These are phyloP conservation scores for Morpho achilles DNA, from an alignment of 2,888 invertebrate genomes.

Conservation along the genomic window DNA sequence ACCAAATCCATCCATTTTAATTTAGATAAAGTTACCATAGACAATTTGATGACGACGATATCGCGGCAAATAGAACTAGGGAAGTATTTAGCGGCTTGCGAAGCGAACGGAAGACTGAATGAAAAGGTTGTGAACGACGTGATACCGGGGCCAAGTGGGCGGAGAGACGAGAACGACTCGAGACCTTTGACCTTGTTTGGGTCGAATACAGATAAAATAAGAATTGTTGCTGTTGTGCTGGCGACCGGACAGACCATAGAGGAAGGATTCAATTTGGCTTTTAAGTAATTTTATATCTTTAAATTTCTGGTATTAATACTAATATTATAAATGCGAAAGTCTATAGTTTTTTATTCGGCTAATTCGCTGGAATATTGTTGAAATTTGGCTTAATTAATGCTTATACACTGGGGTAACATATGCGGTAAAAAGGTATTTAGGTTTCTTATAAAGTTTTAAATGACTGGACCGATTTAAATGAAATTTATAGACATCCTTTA, in stretches of 20 bases:
- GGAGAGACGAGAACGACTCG: constrained; percentile 37
- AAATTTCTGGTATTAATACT: too few relatives aligned
- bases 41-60: constrained; percentile 88
- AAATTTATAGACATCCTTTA: too few relatives aligned
- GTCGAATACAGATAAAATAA: constrained; percentile 82
- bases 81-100: constrained; percentile 84
- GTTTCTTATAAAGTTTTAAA: too few relatives aligned
- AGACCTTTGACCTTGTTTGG: constrained; percentile 86
- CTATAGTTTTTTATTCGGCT: too few relatives aligned
- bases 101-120: constrained; percentile 72
- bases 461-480: too few relatives aligned
- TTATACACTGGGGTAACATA: too few relatives aligned
- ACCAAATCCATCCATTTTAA: constrained; percentile 82
- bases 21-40: constrained; percentile 84
- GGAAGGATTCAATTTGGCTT: constrained; percentile 84
- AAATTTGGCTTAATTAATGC: too few relatives aligned
- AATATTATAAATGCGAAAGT: too few relatives aligned
- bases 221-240: constrained; percentile 83
- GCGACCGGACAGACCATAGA: constrained; percentile 84
- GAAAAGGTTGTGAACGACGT: constrained; percentile 55
- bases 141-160: constrained; percentile 45
- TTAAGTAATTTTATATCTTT: constrained; percentile 72
- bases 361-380: too few relatives aligned
- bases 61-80: constrained; percentile 89
- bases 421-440: too few relatives aligned